Evolutionary conservation across 2,888 invertebrate species (phyloP).

Genomic region (Acleris literana): DNA sequence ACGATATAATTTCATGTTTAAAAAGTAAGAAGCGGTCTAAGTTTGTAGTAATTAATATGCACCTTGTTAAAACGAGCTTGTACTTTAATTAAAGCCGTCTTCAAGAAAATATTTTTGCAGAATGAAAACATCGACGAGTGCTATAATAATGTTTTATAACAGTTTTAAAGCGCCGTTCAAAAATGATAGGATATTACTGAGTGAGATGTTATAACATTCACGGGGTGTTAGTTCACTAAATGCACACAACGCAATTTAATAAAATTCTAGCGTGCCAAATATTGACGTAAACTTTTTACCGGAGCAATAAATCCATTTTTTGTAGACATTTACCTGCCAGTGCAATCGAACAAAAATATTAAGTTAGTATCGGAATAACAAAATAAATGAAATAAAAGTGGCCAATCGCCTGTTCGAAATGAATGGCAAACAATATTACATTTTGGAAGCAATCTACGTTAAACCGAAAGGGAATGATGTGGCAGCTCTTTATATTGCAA

Average conservation of each 20-base stretch:
- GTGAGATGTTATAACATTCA: neutral
- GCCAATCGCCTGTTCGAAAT: slow-evolving; percentile 78
- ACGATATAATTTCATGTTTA: no score
- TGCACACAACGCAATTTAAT: slow-evolving; percentile 29
- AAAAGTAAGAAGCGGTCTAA: no score
- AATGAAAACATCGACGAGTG: no score
- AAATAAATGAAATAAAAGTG: slow-evolving; percentile 74
- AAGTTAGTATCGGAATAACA: slow-evolving; percentile 67
- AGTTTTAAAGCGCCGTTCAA: neutral
- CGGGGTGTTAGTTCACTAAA: slow-evolving; percentile 21
- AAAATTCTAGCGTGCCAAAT: slow-evolving; percentile 20
- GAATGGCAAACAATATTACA: slow-evolving; percentile 83
- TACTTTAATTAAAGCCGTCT: no score
- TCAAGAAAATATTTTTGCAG: no score
- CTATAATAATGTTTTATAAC: no score
- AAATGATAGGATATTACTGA: neutral
- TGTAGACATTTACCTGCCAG: slow-evolving; percentile 60
- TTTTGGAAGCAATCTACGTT: slow-evolving; percentile 82
- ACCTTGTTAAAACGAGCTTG: no score
- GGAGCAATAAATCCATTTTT: slow-evolving; percentile 55
- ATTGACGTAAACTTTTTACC: slow-evolving; percentile 13
- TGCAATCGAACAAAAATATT: slow-evolving; percentile 60
- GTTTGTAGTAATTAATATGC: no score
- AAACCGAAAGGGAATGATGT: slow-evolving; percentile 83
- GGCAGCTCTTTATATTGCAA: slow-evolving; percentile 84